Percentiles rank a stretch among this genome's conserved stretches.
Conservation (phyloP, 2,797 vertebrate species). For the Enteromius argenteus region DNA sequence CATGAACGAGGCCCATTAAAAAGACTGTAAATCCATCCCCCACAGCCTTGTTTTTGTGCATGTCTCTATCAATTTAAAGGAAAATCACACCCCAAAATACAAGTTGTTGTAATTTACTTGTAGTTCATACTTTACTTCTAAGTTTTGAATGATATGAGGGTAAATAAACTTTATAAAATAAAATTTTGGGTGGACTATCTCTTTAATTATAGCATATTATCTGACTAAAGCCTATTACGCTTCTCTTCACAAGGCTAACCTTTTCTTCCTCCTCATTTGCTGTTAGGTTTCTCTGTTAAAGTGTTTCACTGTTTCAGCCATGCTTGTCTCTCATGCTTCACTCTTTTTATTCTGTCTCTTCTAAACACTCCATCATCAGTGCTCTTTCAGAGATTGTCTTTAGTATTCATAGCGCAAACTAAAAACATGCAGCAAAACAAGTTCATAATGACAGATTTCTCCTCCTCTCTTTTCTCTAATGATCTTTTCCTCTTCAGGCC, state of each 20-base stretch:
- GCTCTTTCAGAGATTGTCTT: slow-evolving; percentile 23
- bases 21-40: neutral
- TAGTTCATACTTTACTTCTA: neutral
- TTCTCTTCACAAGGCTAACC: neutral
- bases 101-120: neutral
- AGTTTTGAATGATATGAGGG: neutral
- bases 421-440: slow-evolving; percentile 38
- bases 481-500: slow-evolving; percentile 33
- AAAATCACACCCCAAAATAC: neutral
- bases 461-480: slow-evolving; percentile 40
- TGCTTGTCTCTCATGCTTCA: slow-evolving; percentile 1
- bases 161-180: neutral
- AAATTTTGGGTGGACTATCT: neutral
- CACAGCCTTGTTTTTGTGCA: neutral
- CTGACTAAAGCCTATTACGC: neutral
- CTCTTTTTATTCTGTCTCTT: slow-evolving; percentile 10
- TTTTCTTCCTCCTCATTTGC: neutral
- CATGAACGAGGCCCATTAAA: neutral
- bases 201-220: neutral
- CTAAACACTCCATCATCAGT: neutral
- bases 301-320: neutral
- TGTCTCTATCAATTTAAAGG: neutral
- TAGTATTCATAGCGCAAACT: slow-evolving; percentile 25
- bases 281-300: neutral
- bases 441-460: slow-evolving; percentile 41